Evolutionary conservation across 2,888 invertebrate genomes (phyloP), one percentile per base, ranked within the genome.

Genomic region (Sminthurinus aureus): DNA sequence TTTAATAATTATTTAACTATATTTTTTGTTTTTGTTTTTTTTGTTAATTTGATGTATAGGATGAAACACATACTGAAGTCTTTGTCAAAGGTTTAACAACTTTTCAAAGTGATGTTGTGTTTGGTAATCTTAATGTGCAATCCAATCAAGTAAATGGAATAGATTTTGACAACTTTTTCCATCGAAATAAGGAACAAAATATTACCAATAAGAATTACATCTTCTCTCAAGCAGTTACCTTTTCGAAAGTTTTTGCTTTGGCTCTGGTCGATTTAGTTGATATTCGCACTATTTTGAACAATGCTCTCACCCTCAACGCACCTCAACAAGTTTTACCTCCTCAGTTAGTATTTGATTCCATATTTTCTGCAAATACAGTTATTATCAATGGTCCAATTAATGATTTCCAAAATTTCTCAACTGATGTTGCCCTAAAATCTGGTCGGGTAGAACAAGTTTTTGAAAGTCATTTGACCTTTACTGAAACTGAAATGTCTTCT

Each of bases 391-490:
- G 85, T 8, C 77, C 84, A 50, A 83, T 87, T 9, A 86, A 86
- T 67, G 80, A 73, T 24, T 67, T 84, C 22, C 12, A 67, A 20
- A 74, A 82, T 73, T 87, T 85, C 50, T 64, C 52, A 12, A 15
- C 11, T 0, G 22, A 74, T 4, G 85, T 86, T 20, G 87, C 86
- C 0, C 69, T 82, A 18, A 85, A 76, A 0, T 26, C 67, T 38
- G 86, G 86, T 4, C 50, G 73, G 13, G 20, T n/a, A 13, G 50
- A 66, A 22, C 86, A 87, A 69, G 26, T 18, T 38, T 86, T 87
- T 64, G 38, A 79, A 58, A 82, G 83, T 18, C 22, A 50, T n/a
- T n/a, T 86, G 13, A 51, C 24, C 4, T 20, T 83, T 18, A 67
- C 24, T 8, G 73, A 83, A 22, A 38, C 83, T 0, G 24, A 76